These are phyloP conservation scores for Tenthredo amoena DNA, from an alignment of 2,888 invertebrate species.

Conservation along the genomic window DNA sequence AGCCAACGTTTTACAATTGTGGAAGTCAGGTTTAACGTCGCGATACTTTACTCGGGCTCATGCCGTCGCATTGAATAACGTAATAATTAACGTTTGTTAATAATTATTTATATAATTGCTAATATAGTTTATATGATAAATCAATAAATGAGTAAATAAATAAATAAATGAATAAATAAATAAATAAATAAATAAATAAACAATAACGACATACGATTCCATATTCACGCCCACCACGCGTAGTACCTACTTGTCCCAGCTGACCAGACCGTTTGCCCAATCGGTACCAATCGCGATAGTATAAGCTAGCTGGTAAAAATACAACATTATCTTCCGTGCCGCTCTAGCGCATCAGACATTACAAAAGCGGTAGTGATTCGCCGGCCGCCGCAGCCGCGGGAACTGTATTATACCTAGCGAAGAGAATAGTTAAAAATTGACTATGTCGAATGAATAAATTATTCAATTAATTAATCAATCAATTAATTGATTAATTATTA, in stretches of 20 bases:
- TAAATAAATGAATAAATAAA: no score
- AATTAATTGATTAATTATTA: not conserved
- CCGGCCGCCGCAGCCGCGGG: conserved; percentile 29
- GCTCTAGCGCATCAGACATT: not conserved
- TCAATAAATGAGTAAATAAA: no score
- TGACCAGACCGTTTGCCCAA: not conserved
- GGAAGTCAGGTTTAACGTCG: no score
- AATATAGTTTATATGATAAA: no score
- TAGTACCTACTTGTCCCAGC: not conserved
- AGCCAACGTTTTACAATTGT: no score
- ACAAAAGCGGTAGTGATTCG: conserved; percentile 45
- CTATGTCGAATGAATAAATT: not conserved
- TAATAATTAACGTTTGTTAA: no score
- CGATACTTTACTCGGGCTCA: no score
- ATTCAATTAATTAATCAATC: not conserved
- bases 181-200: no score
- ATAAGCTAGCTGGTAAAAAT: conserved; percentile 20
- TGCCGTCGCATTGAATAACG: no score
- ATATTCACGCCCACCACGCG: not conserved
- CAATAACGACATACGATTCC: no score
- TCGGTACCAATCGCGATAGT: not conserved
- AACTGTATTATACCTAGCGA: not conserved
- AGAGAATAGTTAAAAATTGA: not conserved
- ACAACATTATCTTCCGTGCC: conserved; percentile 34
- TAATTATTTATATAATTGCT: no score